Conservation (phyloP, 2,113 vertebrate species). For the Muscicapa adusta region DNA sequence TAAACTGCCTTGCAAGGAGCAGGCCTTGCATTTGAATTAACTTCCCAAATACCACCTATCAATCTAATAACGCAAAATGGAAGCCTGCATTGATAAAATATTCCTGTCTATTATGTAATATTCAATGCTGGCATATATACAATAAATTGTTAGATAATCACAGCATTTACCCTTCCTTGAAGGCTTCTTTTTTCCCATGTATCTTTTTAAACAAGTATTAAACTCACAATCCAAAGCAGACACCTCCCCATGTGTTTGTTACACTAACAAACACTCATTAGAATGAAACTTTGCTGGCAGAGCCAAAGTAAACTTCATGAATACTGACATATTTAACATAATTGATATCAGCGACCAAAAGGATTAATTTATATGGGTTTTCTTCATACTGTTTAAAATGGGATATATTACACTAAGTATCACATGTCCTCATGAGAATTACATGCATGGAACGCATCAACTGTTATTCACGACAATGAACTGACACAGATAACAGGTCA, state of each 20-base stretch:
- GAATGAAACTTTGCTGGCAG: neutral
- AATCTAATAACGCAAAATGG: neutral
- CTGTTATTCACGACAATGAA: neutral
- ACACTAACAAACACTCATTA: neutral
- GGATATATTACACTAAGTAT: neutral
- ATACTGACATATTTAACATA: neutral
- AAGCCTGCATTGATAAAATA: neutral
- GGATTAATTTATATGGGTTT: neutral
- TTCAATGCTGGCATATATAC: neutral
- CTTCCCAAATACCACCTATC: neutral
- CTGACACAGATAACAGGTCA: neutral
- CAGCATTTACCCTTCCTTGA: neutral
- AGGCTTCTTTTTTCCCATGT: neutral
- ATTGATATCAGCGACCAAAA: neutral
- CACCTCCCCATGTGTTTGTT: neutral
- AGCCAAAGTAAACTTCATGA: neutral
- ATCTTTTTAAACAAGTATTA: neutral
- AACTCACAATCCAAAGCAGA: neutral
- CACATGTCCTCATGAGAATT: neutral
- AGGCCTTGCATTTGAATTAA: neutral
- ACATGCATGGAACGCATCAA: neutral
- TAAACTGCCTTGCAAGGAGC: neutral
- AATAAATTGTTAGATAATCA: neutral
- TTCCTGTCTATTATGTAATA: neutral
- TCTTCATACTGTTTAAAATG: neutral